Base-by-base conservation (phyloP, 2,113 vertebrate species). In the Balaeniceps rex region DNA sequence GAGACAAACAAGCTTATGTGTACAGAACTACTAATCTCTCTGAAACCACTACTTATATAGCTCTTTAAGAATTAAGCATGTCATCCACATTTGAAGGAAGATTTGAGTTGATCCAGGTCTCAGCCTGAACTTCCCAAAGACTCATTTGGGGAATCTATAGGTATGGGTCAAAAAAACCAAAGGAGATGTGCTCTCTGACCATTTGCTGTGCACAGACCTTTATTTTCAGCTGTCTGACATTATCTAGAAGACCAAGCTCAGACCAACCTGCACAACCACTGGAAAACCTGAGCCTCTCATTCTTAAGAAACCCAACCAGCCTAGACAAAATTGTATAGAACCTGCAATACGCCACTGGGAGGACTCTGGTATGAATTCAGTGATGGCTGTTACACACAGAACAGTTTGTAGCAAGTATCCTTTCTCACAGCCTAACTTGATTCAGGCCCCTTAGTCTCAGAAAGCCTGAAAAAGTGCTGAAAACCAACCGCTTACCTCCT, bases 311-410 rank as follows among this genome's bases (percentile, higher is more conserved):
- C 2, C 18, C 23, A 84, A 10, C 0, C 9, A 70, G 31, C 23
- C 63, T 36, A 74, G 15, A 65, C 7, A 83, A 75, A 88, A 57
- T 6, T 57, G 21, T 15, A 47, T 2, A 52, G 19, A 88, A 10
- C 19, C 38, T 72, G 83, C 21, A 58, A 33, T 44, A 44, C 4
- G 5, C 42, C 63, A 54, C 77, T 36, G 14, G 21, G 19, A 91
- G 13, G 31, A 57, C 36, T 51, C 34, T 34, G 19, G 22, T 31
- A 16, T 8, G 34, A 91, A 87, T 84, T 81, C n/a, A 74, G 60
- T 16, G 34, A 31, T 3, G 3, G 0, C 0, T 9, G 14, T 22
- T 31, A 55, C 8, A 52, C 1, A 21, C 15, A 61, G 16, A 77
- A 40, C 11, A 55, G 28, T 65, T 60, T 42, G 28, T 19, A 80